These are phyloP conservation scores for Ophion ellenae DNA, from an alignment of 2,888 invertebrate species.

Conservation along the genomic window DNA sequence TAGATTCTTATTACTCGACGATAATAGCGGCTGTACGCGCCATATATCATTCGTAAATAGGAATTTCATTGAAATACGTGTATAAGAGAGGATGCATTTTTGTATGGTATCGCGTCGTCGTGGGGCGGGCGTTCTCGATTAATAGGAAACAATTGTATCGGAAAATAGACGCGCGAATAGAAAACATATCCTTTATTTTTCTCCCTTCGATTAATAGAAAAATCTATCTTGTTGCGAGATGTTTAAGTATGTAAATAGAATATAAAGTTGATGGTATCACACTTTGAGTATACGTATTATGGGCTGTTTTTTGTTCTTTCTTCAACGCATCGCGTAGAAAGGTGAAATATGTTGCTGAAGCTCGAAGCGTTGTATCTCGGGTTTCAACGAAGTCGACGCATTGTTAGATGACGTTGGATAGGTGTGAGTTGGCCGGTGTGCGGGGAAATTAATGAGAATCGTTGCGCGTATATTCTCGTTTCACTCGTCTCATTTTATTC, in stretches of 20 bases:
- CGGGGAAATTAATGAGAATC: background rate
- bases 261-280: slow-evolving; percentile 56
- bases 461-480: background rate
- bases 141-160: too few relatives aligned
- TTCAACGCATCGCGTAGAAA: background rate
- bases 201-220: slow-evolving; percentile 44
- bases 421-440: too few relatives aligned
- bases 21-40: slow-evolving; percentile 6
- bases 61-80: slow-evolving; percentile 12
- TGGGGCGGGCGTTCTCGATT: slow-evolving; percentile 4
- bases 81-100: slow-evolving; percentile 38
- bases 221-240: slow-evolving; percentile 55
- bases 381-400: too few relatives aligned
- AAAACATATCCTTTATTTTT: background rate
- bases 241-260: slow-evolving; percentile 61
- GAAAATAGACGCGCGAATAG: background rate
- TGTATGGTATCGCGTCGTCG: slow-evolving; percentile 40
- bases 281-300: slow-evolving; percentile 48
- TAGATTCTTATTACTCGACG: background rate
- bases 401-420: too few relatives aligned
- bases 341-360: background rate
- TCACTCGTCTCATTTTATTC: slow-evolving; percentile 50
- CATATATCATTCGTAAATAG: slow-evolving; percentile 15
- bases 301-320: slow-evolving; percentile 42
- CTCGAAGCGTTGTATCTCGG: background rate